Evolutionary conservation across 1,140 invertebrate species (phyloP).

Genomic region (Bradynema listronoti): DNA sequence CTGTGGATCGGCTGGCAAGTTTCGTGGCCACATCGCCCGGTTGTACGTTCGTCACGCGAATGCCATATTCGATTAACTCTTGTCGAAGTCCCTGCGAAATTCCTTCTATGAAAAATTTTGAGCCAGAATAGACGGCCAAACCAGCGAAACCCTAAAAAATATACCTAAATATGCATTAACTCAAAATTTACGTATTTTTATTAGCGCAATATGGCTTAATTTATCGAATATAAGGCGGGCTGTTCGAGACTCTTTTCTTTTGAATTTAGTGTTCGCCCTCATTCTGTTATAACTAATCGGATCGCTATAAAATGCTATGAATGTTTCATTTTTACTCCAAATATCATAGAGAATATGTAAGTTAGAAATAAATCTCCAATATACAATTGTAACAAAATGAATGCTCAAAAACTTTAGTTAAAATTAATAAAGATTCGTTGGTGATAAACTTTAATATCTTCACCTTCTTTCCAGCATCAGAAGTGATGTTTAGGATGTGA

Average conservation of each 20-base stretch:
- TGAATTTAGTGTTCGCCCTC: too few relatives aligned
- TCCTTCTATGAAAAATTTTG: constrained; percentile 61
- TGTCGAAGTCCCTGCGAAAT: constrained; percentile 59
- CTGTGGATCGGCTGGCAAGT: constrained; percentile 57
- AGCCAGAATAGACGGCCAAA: constrained; percentile 61
- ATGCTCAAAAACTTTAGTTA: too few relatives aligned
- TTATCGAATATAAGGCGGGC: too few relatives aligned
- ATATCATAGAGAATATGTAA: too few relatives aligned
- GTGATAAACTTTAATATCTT: too few relatives aligned
- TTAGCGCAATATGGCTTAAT: neutral
- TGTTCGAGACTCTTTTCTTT: too few relatives aligned
- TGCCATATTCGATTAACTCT: constrained; percentile 57
- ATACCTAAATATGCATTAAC: neutral
- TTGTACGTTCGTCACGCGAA: constrained; percentile 60
- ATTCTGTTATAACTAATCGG: too few relatives aligned
- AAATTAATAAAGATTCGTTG: too few relatives aligned
- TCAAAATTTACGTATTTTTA: neutral
- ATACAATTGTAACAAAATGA: neutral
- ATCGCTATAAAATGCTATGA: too few relatives aligned
- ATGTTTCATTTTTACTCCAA: too few relatives aligned
- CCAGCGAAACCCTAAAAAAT: constrained; percentile 59
- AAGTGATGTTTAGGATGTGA: constrained; percentile 61
- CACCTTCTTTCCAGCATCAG: constrained; percentile 60
- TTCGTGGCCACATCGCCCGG: constrained; percentile 61
- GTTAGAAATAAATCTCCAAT: too few relatives aligned